Conservation (phyloP, 2,797 vertebrate genomes). For the Zenarchopterus dispar region DNA sequence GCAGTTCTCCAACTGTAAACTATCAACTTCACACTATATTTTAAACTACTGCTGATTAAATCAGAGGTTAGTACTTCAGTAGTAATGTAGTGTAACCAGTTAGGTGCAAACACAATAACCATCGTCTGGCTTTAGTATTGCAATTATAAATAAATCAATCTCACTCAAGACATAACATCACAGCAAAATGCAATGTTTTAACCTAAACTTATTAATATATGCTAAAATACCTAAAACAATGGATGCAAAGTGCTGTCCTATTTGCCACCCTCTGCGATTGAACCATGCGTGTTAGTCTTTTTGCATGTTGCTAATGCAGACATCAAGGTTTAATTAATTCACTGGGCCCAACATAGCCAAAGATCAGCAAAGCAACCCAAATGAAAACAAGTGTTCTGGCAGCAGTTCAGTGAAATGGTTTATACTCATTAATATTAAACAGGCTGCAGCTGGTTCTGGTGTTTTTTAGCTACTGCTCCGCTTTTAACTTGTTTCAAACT, state of each 20-base stretch:
- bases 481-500: conserved; percentile 31
- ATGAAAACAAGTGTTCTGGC: conserved; percentile 25
- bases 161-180: no score
- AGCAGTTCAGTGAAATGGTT: conserved; percentile 42
- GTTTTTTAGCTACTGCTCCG: conserved; percentile 38
- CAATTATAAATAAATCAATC: no score
- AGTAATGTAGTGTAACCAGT: not conserved
- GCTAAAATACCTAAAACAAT: not conserved
- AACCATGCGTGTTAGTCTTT: conserved; percentile 33
- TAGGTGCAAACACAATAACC: not conserved
- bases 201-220: not conserved
- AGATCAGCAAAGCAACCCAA: conserved; percentile 9
- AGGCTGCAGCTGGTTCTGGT: conserved; percentile 41
- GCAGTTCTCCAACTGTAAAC: conserved; percentile 13
- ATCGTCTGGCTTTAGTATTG: no score
- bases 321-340: conserved; percentile 33
- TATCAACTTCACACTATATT: not conserved
- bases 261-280: conserved; percentile 40
- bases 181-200: no score
- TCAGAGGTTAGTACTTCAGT: not conserved
- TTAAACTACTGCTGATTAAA: not conserved
- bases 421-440: conserved; percentile 63
- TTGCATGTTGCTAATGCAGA: conserved; percentile 20
- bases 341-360: conserved; percentile 9
- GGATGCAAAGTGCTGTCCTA: conserved; percentile 14